Evolutionary conservation across 2,888 invertebrate genomes (phyloP), one percentile per base, ranked within the genome.

Genomic region (Morpho deidamia): DNA sequence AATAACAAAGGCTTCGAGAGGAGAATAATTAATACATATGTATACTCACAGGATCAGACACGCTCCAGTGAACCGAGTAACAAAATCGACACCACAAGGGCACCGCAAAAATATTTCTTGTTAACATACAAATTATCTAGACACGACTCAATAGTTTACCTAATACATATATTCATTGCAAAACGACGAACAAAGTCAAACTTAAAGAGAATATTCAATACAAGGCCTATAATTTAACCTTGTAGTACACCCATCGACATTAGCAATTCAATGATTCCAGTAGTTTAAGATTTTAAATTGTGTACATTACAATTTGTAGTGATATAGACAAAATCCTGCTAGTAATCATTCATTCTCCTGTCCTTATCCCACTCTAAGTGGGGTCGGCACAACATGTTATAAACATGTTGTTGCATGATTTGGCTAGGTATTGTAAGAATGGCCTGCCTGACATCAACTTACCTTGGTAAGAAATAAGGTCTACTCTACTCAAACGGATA

Each of bases 21-120:
- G 44, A 47, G 41, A 49, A 44, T 14, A 49, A 44, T 14, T 43
- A 39, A 51, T 46, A 46, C 49, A 51, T 41, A 48, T 49, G 51
- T 52, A 55, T 51, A 46, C 23, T 23, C 32, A 51, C 12, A 47
- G 39, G 52, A 46, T 40, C 53, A 45, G 39, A 39, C 51, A 45
- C 55, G 57, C 56, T 49, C 55, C 53, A 56, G 42, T 51, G 53
- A 37, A 35, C 39, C 55, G 51, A 48, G 11, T 12, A 55, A 59
- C 51, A 52, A 46, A 51, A 44, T 37, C 11, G 38, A 34, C 38
- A 47, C 32, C 39, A 33, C 47, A 44, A 56, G 42, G 49, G 44
- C 56, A 42, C 10, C 44, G 32, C 35, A 46, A 48, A 48, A 47
- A 54, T 44, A 11, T 44, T 46, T 48, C 46, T 39, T 40, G 47